phyloP scores from a whole-genome alignment of 2,797 vertebrate genomes.

The Merluccius polli region DNA sequence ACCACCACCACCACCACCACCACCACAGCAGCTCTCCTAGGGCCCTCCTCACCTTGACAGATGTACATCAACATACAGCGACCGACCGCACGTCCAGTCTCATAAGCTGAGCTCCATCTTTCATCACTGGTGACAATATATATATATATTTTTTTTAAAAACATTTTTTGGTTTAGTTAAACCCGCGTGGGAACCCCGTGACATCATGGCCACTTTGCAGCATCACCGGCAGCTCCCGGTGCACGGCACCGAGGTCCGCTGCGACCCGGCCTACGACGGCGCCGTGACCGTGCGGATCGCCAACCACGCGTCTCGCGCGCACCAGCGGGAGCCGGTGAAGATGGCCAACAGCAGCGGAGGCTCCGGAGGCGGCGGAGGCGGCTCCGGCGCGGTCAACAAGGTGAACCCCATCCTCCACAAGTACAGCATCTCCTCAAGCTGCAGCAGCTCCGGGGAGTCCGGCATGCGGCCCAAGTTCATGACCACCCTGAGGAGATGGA shows the following conservation, averaged over 20 bases:
- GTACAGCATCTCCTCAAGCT: constrained; percentile 94
- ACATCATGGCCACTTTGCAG: constrained; percentile 87
- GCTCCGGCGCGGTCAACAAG: constrained; percentile 49
- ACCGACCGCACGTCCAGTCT: constrained; percentile 44
- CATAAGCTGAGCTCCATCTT: constrained; percentile 42
- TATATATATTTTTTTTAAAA: constrained; percentile 44
- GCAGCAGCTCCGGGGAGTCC: constrained; percentile 89
- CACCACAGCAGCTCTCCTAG: neutral
- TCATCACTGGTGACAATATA: constrained; percentile 18
- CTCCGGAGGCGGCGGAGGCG: constrained; percentile 38
- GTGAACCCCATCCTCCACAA: constrained; percentile 81
- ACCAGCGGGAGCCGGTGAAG: constrained; percentile 47
- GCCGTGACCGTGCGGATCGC: constrained; percentile 83
- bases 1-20: no score
- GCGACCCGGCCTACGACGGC: constrained; percentile 84
- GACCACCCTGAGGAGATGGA: constrained; percentile 58
- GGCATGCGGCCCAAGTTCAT: constrained; percentile 68
- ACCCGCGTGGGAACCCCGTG: constrained; percentile 40
- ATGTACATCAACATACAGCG: constrained; percentile 51
- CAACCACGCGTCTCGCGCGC: constrained; percentile 64
- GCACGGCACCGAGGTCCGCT: constrained; percentile 88
- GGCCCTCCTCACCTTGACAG: constrained; percentile 28
- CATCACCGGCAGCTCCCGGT: constrained; percentile 84
- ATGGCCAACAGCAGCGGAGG: constrained; percentile 45
- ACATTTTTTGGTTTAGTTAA: no score